Base-by-base conservation (phyloP, 2,888 invertebrate species). In the Aleiodes alternator region DNA sequence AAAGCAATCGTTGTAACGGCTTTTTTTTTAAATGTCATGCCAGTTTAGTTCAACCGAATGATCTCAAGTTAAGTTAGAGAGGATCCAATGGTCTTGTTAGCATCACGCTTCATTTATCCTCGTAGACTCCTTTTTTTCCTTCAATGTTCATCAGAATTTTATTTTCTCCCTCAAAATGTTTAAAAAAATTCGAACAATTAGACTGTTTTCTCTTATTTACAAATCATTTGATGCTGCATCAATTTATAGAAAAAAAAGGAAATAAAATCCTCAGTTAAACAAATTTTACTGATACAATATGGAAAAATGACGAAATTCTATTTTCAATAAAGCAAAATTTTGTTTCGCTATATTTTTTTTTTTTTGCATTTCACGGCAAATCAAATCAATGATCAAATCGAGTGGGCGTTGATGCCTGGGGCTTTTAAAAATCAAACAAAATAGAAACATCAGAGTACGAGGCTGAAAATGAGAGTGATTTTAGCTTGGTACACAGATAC, bases 11-110 rank as follows among this genome's bases (percentile, higher is more conserved):
- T 9, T 59, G 59, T 59, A 59, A 43, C 43, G 86, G 87, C n/a
- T n/a, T n/a, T 87, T 85, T 64, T 87, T 87, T 86, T 84, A 86
- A 86, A 86, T 88, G 88, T 89, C 89, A 87, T 86, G 84, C 82
- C 86, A 86, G 82, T 81, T 89, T 88, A 88, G 84, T 79, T 78
- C 75, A 81, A 84, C 86, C 86, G 85, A 86, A 86, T 86, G 75
- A 81, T 73, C 79, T 80, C 84, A 82, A 83, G 84, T 86, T 87
- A 86, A 86, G 1, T 23, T 23, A 23, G 31, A 8, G 76, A 76
- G 68, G 64, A 59, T 53, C 66, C 84, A 84, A 84, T 82, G 85
- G 84, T 83, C 88, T 87, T 88, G 88, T 88, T 84, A 83, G 83
- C 82, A 83, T 89, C 84, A 88, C 87, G 88, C 88, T 88, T 87